These are phyloP conservation scores for Nymphalis polychloros DNA, from an alignment of 2,888 invertebrate species.

Conservation along the genomic window DNA sequence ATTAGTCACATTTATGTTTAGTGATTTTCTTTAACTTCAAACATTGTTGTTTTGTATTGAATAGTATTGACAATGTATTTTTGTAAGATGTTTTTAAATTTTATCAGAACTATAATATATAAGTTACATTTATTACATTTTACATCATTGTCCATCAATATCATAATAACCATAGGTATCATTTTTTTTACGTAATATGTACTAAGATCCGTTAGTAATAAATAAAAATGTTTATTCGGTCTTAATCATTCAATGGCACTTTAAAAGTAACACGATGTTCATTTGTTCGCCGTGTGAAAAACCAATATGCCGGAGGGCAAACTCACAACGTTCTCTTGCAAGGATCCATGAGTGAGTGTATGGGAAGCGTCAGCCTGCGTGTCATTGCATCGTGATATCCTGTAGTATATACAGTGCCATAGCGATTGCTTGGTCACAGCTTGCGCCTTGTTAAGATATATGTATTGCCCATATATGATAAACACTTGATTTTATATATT, in stretches of 20 bases:
- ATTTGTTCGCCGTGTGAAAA: constrained; percentile 26
- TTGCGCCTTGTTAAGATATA: constrained; percentile 7
- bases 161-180: too few species aligned
- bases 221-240: not conserved
- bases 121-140: too few species aligned
- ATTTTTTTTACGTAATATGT: too few species aligned
- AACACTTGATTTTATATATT: too few species aligned
- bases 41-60: too few species aligned
- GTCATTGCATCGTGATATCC: constrained; percentile 49
- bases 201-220: not conserved
- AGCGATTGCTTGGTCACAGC: constrained; percentile 15
- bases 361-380: constrained; percentile 62
- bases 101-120: too few species aligned
- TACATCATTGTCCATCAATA: too few species aligned
- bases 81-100: too few species aligned
- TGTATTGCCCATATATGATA: not conserved
- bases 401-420: not conserved
- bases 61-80: too few species aligned
- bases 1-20: too few species aligned
- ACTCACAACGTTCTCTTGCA: constrained; percentile 56
- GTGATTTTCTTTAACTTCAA: too few species aligned
- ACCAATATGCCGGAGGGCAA: constrained; percentile 18
- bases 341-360: constrained; percentile 62
- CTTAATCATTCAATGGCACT: not conserved
- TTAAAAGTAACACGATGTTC: constrained; percentile 17